Percentiles rank a stretch among this genome's conserved stretches.
These are phyloP conservation scores for Megaceryle alcyon DNA, from an alignment of 2,797 vertebrate species.

Conservation along the genomic window DNA sequence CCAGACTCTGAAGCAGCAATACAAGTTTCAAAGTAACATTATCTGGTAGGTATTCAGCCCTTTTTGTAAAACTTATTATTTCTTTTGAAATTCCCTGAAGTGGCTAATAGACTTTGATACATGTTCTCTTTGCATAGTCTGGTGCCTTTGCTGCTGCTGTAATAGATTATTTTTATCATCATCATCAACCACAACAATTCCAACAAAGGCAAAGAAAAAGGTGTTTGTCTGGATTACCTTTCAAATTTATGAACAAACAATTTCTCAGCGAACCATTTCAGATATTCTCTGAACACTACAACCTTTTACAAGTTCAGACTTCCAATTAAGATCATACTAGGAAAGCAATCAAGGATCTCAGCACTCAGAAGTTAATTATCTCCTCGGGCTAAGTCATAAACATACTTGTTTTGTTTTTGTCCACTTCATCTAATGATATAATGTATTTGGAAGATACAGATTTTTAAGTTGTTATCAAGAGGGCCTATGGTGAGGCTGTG, in stretches of 20 bases:
- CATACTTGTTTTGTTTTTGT: conserved; percentile 77
- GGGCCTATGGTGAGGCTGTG: conserved; percentile 59
- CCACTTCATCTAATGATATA: conserved; percentile 78
- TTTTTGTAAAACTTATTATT: conserved; percentile 41
- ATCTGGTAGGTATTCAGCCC: neutral
- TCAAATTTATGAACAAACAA: conserved; percentile 75
- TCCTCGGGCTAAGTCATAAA: conserved; percentile 80
- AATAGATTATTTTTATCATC: conserved; percentile 73
- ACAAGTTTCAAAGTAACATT: neutral
- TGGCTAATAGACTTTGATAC: conserved; percentile 50
- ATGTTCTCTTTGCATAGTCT: conserved; percentile 57
- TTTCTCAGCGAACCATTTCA: conserved; percentile 71
- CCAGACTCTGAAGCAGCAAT: neutral
- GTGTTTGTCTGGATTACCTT: conserved; percentile 71
- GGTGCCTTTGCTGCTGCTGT: conserved; percentile 26
- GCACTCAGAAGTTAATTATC: conserved; percentile 83
- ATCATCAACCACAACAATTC: conserved; percentile 56
- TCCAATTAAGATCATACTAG: conserved; percentile 82
- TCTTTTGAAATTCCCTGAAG: conserved; percentile 56
- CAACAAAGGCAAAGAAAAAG: conserved; percentile 54
- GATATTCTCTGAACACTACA: conserved; percentile 57
- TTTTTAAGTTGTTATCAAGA: conserved; percentile 69
- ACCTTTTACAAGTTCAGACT: conserved; percentile 74
- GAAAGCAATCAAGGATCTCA: conserved; percentile 84
- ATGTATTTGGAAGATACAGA: conserved; percentile 48